Evolutionary conservation across 2,113 vertebrate species (phyloP).

Genomic region (Vidua chalybeata): DNA sequence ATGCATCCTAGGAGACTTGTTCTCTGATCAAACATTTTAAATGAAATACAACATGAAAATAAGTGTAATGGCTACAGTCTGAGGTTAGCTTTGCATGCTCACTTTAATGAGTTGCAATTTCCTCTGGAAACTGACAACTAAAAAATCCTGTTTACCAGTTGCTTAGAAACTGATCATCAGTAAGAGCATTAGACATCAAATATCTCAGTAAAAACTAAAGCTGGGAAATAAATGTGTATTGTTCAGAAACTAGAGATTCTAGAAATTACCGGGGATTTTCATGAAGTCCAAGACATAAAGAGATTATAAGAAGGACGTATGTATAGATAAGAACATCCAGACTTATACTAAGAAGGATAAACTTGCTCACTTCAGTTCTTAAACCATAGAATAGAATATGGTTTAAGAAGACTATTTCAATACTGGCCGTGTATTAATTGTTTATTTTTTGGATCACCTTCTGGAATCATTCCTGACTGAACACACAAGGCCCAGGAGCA

Average conservation of each 20-base stretch:
- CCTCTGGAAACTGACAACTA: not conserved
- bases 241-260: not conserved
- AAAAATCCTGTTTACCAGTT: not conserved
- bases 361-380: not conserved
- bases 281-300: not conserved
- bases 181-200: not conserved
- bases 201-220: not conserved
- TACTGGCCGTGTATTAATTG: not conserved
- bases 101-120: not conserved
- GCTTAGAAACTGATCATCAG: not conserved
- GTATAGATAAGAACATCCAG: not conserved
- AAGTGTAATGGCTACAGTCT: not conserved
- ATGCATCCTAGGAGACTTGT: not conserved
- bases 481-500: not conserved
- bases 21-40: conserved; percentile 1
- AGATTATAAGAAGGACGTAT: not conserved
- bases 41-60: not conserved
- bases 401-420: not conserved
- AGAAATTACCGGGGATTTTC: not conserved
- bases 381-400: not conserved
- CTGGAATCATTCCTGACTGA: not conserved
- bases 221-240: not conserved
- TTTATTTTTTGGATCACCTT: not conserved
- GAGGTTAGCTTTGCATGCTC: not conserved
- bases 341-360: conserved; percentile 7